A percentile compares a stretch with the other conserved stretches of the same genome.
Evolutionary conservation across 2,888 invertebrate genomes (phyloP).

Genomic region (Eumacrocentrus americanus): DNA sequence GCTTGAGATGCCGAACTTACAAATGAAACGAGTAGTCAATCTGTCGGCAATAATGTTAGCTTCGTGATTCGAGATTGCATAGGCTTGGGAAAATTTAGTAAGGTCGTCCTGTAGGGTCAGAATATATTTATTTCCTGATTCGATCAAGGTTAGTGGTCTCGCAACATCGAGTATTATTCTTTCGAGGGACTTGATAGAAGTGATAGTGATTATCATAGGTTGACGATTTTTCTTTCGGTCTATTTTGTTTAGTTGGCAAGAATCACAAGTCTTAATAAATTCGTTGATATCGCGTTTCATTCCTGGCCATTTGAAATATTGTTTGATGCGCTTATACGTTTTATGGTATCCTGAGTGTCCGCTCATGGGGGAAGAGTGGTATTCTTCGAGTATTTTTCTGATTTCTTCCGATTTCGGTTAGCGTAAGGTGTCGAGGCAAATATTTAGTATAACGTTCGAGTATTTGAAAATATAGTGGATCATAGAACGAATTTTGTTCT

Average conservation of each 20-base stretch:
- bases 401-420: not conserved
- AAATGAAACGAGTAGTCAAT: conserved; percentile 23
- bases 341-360: conserved; percentile 28
- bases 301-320: conserved; percentile 38
- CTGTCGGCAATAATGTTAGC: conserved; percentile 29
- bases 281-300: conserved; percentile 23
- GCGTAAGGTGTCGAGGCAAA: no score
- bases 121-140: conserved; percentile 29
- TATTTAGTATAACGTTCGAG: no score
- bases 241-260: conserved; percentile 23
- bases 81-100: conserved; percentile 22
- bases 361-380: conserved; percentile 24
- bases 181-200: conserved; percentile 27
- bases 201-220: conserved; percentile 30
- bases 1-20: conserved; percentile 30
- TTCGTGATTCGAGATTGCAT: conserved; percentile 25
- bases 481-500: no score
- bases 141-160: conserved; percentile 31
- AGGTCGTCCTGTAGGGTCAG: conserved; percentile 26
- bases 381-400: conserved; percentile 20
- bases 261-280: conserved; percentile 18
- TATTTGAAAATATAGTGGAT: no score
- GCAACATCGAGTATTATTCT: conserved; percentile 35
- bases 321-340: conserved; percentile 32
- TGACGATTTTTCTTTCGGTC: not conserved